Conservation (phyloP, 2,113 vertebrate genomes). For the Trichomycterus rosablanca region DNA sequence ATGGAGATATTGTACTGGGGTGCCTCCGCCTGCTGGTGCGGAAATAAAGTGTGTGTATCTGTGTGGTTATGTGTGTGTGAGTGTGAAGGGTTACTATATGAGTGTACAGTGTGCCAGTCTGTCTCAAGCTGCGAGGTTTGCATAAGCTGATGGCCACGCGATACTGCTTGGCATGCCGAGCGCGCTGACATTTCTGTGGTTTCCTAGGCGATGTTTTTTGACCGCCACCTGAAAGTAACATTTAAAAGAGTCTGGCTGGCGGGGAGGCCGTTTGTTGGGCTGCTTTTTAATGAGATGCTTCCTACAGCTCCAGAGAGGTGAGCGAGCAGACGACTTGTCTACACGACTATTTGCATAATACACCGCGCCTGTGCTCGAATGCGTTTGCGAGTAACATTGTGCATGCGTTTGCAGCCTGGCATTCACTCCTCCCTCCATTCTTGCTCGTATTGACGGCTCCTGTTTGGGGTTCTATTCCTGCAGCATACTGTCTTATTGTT, state of each 20-base stretch:
- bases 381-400: conserved; percentile 52
- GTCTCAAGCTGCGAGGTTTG: conserved; percentile 34
- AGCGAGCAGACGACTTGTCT: conserved; percentile 60
- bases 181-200: conserved; percentile 62
- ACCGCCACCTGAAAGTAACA: conserved; percentile 63
- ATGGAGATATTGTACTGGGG: conserved; percentile 40
- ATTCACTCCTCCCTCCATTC: conserved; percentile 54
- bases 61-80: not conserved
- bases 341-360: conserved; percentile 72
- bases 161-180: conserved; percentile 33
- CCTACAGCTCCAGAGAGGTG: conserved; percentile 64
- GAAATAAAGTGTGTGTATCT: conserved; percentile 22
- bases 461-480: conserved; percentile 45
- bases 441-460: conserved; percentile 47
- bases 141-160: conserved; percentile 37
- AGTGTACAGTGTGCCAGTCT: conserved; percentile 19
- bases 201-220: conserved; percentile 67
- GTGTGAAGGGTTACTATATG: conserved; percentile 5
- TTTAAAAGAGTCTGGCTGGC: conserved; percentile 57
- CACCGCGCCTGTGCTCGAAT: conserved; percentile 49
- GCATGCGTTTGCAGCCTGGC: conserved; percentile 59
- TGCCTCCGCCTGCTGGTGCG: conserved; percentile 31
- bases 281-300: conserved; percentile 52
- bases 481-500: conserved; percentile 34
- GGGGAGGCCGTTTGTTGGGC: conserved; percentile 60